A percentile compares a stretch with the other conserved stretches of the same genome.
Evolutionary conservation across 2,888 invertebrate species (phyloP).

Genomic region (Drosophila algonquin): DNA sequence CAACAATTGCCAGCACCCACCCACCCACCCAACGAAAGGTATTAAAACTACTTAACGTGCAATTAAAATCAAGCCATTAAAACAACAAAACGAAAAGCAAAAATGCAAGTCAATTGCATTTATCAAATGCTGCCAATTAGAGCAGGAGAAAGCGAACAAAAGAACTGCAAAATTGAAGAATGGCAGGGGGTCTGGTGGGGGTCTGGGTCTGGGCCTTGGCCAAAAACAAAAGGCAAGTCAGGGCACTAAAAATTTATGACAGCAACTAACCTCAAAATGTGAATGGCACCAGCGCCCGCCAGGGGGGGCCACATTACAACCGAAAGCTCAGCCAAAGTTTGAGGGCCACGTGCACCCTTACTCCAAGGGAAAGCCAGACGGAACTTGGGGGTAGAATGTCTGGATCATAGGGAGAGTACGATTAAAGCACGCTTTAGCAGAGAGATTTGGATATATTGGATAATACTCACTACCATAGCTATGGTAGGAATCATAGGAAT

Average conservation of each 20-base stretch:
- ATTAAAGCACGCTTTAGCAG: background rate
- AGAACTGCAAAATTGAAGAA: slow-evolving; percentile 23
- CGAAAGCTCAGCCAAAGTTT: slow-evolving; percentile 45
- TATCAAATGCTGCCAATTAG: slow-evolving; percentile 75
- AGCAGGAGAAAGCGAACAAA: slow-evolving; percentile 38
- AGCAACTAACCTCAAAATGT: slow-evolving; percentile 71
- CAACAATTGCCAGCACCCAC: slow-evolving; percentile 38
- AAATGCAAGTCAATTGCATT: slow-evolving; percentile 65
- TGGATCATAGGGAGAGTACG: background rate
- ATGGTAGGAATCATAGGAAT: too few relatives aligned
- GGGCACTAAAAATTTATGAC: slow-evolving; percentile 73
- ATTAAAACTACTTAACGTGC: slow-evolving; percentile 71
- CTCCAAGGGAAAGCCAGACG: background rate
- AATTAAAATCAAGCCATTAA: slow-evolving; percentile 59
- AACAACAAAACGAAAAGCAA: slow-evolving; percentile 11
- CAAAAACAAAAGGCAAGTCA: slow-evolving; percentile 45
- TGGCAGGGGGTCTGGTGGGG: background rate
- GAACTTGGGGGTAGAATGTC: too few relatives aligned
- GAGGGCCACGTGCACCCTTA: slow-evolving; percentile 21
- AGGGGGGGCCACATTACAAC: slow-evolving; percentile 60
- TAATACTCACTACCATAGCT: accelerated
- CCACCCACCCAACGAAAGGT: background rate
- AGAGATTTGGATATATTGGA: background rate
- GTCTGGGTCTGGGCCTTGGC: slow-evolving; percentile 3
- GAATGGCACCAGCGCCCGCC: slow-evolving; percentile 31